These are phyloP conservation scores for Siderastrea siderea DNA, from an alignment of 92 coral and sea anemone species.

Conservation along the genomic window DNA sequence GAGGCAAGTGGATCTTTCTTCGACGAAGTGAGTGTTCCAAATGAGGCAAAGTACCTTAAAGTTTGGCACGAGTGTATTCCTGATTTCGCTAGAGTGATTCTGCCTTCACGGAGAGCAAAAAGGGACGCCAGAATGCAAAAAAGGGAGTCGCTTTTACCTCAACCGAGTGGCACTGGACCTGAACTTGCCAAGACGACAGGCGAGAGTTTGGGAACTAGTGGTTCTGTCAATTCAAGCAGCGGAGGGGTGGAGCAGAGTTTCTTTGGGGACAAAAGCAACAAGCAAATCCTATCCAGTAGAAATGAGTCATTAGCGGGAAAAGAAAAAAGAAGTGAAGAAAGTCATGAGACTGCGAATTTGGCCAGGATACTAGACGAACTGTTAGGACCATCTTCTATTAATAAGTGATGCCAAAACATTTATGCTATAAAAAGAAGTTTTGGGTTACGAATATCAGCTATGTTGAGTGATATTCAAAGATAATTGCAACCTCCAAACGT, in stretches of 20 bases:
- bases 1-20: conserved; percentile 67
- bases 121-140: conserved; percentile 46
- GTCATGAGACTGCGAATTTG: neutral
- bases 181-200: neutral
- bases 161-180: conserved; percentile 10
- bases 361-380: conserved; percentile 15
- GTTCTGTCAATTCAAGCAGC: conserved; percentile 22
- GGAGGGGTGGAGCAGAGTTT: neutral
- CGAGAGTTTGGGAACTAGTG: conserved; percentile 5
- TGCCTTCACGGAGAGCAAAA: conserved; percentile 51
- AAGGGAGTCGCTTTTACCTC: conserved; percentile 62
- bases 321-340: conserved; percentile 18
- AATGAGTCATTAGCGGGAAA: conserved; percentile 4
- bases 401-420: neutral
- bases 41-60: conserved; percentile 79
- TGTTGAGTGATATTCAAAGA: neutral
- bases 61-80: conserved; percentile 97
- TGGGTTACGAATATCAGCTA: neutral
- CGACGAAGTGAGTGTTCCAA: conserved; percentile 66
- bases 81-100: conserved; percentile 54
- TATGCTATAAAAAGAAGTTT: no score
- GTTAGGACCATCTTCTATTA: conserved; percentile 18
- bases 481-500: neutral
- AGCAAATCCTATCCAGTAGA: conserved; percentile 70
- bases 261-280: conserved; percentile 85